Evolutionary conservation across 2,888 invertebrate species (phyloP), one percentile per base, ranked within the genome.

Genomic region (Melipona bicolor): DNA sequence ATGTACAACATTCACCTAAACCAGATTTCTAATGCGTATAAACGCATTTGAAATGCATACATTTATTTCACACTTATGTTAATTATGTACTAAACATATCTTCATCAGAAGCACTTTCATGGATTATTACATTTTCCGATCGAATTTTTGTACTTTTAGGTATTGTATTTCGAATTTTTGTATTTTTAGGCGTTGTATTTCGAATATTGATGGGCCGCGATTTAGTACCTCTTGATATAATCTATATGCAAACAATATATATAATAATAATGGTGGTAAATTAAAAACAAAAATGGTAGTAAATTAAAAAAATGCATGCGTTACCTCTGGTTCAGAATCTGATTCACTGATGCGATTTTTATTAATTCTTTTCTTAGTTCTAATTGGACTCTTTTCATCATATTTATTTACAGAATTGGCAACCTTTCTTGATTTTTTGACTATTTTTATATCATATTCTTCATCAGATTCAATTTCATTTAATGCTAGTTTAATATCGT

Each of bases 361-460:
- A 67, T 77, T 24, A 11, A 83, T 24, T 72, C 78, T 91, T 75
- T 81, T 90, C 27, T 84, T 86, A 9, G 32, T 83, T 79, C 32
- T 87, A 62, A 50, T 17, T 50, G 75, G 6, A 73, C 21, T 27
- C 24, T 49, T 50, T 9, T 62, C 56, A 43, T 56, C 61, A 36
- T 24, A 6, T 52, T 72, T 79, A 32, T 36, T 71, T 27, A 50
- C 21, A 36, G 86, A 79, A 52, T 69, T 70, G 2, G 21, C 13
- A 21, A 77, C 24, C 36, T 36, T 71, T 27, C 73, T 90, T 74
- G 92, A 36, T 81, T 93, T 92, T 85, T 92, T 91, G 74, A 89
- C 91, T 81, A 93, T 93, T 89, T 91, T 91, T 71, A 94, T 91
- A 79, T 93, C 93, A 78, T 92, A 93, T 74, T 93, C 92, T 50